Conservation (phyloP, 2,113 vertebrate genomes). For the Cyphomyrus plagiostoma region DNA sequence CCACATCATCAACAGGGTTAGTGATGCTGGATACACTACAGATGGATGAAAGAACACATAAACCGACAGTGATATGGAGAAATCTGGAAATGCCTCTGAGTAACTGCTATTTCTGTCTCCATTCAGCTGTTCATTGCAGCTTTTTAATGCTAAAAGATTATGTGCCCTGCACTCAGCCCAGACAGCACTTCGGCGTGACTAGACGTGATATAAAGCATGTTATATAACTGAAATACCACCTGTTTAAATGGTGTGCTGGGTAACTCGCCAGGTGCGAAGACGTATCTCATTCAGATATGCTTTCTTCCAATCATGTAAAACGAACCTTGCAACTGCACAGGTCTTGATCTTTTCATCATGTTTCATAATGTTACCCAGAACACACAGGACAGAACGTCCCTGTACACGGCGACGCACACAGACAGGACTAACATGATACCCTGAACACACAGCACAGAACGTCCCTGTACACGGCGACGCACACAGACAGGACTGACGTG, state of each 20-base stretch:
- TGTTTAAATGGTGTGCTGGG: not conserved
- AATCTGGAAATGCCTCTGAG: not conserved
- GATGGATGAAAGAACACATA: not conserved
- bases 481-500: too few species aligned
- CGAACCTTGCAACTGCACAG: not conserved
- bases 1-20: not conserved
- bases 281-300: not conserved
- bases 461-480: not conserved
- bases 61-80: not conserved
- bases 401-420: not conserved
- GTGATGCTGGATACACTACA: not conserved
- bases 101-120: not conserved
- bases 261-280: not conserved
- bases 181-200: not conserved
- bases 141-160: not conserved
- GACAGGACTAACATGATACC: too few species aligned
- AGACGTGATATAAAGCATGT: not conserved
- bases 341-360: too few species aligned
- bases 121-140: not conserved
- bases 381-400: not conserved
- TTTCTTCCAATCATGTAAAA: not conserved
- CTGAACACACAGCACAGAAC: not conserved
- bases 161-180: not conserved
- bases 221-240: not conserved
- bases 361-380: not conserved